Conservation (phyloP, 2,113 vertebrate species). For the Prolemur simus region DNA sequence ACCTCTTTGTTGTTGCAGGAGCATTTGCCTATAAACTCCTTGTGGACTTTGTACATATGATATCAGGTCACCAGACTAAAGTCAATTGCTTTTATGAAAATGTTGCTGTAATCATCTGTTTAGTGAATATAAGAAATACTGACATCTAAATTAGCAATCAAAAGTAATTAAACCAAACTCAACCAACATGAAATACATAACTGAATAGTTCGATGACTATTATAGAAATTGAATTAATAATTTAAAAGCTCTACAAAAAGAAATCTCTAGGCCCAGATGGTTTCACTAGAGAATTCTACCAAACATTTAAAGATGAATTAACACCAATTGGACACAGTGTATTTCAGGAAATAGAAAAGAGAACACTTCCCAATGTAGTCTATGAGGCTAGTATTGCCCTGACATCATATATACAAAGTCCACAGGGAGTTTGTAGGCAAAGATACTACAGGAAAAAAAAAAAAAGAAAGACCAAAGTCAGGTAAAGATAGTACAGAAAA, state of each 20-base stretch:
- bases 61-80: neutral
- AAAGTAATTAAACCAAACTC: neutral
- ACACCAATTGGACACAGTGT: neutral
- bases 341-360: neutral
- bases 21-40: neutral
- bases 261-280: neutral
- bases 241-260: neutral
- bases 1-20: neutral
- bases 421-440: too few relatives aligned
- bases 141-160: neutral
- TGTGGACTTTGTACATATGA: neutral
- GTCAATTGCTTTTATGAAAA: conserved; percentile 6
- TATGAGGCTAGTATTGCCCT: neutral
- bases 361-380: neutral
- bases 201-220: neutral
- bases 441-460: too few relatives aligned
- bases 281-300: neutral
- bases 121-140: neutral
- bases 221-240: neutral
- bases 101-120: neutral
- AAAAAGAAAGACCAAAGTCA: neutral
- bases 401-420: too few relatives aligned
- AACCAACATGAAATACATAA: neutral
- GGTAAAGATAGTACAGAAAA: neutral
- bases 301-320: neutral